phyloP scores from a whole-genome alignment of 2,888 invertebrate genomes.

The Caenorhabditis zanzibari region DNA sequence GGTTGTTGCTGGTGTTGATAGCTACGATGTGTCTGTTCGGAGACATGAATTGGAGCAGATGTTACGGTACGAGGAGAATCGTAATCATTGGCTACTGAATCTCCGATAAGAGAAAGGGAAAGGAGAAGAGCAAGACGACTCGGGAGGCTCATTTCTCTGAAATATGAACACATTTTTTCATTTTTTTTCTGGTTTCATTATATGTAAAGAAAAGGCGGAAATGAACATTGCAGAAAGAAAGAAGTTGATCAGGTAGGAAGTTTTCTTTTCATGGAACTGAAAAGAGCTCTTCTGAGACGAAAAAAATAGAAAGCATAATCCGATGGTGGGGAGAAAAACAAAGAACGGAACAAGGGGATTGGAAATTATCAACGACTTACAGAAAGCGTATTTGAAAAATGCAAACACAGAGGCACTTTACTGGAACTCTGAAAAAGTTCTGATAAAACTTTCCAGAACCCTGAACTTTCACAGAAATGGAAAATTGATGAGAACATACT shows the following conservation, averaged over 20 bases:
- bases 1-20: conserved; percentile 48
- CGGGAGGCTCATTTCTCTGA: conserved; percentile 25
- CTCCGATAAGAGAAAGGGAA: conserved; percentile 30
- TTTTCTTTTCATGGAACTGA: neutral
- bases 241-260: neutral
- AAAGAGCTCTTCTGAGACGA: no score
- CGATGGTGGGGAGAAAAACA: neutral
- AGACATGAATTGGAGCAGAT: conserved; percentile 41
- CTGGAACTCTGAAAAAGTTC: no score
- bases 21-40: conserved; percentile 11
- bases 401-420: no score
- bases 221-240: conserved; percentile 12
- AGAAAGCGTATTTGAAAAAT: no score
- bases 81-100: conserved; percentile 26
- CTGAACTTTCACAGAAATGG: neutral
- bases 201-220: conserved; percentile 1
- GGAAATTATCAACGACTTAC: no score
- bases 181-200: neutral
- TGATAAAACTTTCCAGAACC: no score
- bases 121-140: conserved; percentile 27
- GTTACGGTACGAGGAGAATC: conserved; percentile 19
- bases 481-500: conserved; percentile 8
- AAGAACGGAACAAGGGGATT: neutral
- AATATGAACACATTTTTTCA: conserved; percentile 3
- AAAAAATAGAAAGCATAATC: conserved; percentile 7